Evolutionary conservation across 2,888 invertebrate species (phyloP), one percentile per base, ranked within the genome.

Genomic region (Pachymerium ferrugineum): DNA sequence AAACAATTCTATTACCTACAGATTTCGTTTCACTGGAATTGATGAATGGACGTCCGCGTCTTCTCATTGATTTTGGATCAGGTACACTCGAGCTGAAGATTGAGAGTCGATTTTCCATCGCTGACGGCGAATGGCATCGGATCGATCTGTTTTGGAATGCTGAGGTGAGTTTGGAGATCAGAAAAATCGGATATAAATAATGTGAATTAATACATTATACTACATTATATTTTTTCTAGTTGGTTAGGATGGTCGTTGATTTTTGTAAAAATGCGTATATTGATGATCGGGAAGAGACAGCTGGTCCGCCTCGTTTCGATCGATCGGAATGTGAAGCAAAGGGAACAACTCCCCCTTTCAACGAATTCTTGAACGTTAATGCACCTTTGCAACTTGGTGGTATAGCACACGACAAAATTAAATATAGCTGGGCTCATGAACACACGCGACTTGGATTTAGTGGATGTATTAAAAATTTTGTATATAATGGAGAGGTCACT

Each of bases 121-220:
- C 95, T 81, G 98, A 99, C 81, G 98, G 97, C 4, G 93, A 94
- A 82, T 99, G 99, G 98, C 99, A 99, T 84, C 88, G 94, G 75
- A 85, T 99, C 75, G 97, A 97, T 81, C 88, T 99, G 78, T 95
- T 95, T 82, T 97, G 96, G 93, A 91, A 93, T 79, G 93, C 94
- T 3, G 96, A 97, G 83, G 86, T 85, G 76, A 77, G 69, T 69
- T 68, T 29, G 68, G 16, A 31, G n/a, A n/a, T n/a, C n/a, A n/a
- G n/a, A n/a, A n/a, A n/a, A n/a, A n/a, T n/a, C n/a, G n/a, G n/a
- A n/a, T n/a, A n/a, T n/a, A n/a, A n/a, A n/a, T n/a, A n/a, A n/a
- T 70, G 10, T 25, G 3, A n/a, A n/a, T 71, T 71, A 35, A n/a
- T 35, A 22, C 4, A 1, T 38, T 16, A 29, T 70, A 22, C 35